phyloP scores from a whole-genome alignment of 2,797 vertebrate genomes.

The Enteromius fasciolatus region DNA sequence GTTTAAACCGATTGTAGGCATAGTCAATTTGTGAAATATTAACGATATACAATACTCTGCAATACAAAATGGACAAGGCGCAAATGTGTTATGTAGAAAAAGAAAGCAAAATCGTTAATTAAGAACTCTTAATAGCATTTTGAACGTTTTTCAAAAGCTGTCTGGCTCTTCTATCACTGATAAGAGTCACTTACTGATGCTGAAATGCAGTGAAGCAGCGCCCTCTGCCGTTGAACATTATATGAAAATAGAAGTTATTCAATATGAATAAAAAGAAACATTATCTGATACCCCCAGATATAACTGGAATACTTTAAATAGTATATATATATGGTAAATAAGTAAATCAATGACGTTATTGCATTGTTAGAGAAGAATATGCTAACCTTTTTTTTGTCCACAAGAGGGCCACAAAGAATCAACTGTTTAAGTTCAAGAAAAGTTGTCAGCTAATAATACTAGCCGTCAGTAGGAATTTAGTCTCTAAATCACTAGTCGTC shows the following conservation, averaged over 20 bases:
- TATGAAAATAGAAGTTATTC: background rate
- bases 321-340: background rate
- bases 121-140: background rate
- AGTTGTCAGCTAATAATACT: background rate
- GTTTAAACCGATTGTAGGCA: background rate
- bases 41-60: background rate
- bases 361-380: too few relatives aligned
- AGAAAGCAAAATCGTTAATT: background rate
- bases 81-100: background rate
- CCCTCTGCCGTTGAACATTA: background rate
- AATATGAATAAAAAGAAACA: background rate
- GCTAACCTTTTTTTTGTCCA: background rate
- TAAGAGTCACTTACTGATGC: background rate
- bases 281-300: background rate
- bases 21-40: background rate
- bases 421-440: background rate
- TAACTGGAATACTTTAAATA: background rate
- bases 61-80: background rate
- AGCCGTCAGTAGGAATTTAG: background rate
- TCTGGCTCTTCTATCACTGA: background rate
- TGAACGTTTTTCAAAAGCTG: background rate
- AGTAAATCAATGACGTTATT: background rate
- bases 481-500: background rate
- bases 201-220: constrained; percentile 18
- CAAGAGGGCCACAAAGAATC: constrained; percentile 18